phyloP scores from a whole-genome alignment of 1,140 invertebrate species.

The honey bee (Apis mellifera) region Amel_HAv3.1 CM009943.2:6917501-6918000 shows the following conservation, averaged over 20 bases:
- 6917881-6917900: constrained; percentile 3
- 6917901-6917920: not conserved
- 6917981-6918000: constrained; percentile 75
- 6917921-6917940: constrained; percentile 4
- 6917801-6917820: constrained; percentile 66
- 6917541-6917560: constrained; percentile 67
- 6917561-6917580: constrained; percentile 56
- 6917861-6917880: constrained; percentile 12
- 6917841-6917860: constrained; percentile 52
- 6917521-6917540: constrained; percentile 63
- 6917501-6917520: constrained; percentile 52
- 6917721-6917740: constrained; percentile 73
- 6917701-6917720: constrained; percentile 40
- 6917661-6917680: constrained; percentile 47
- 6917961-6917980: constrained; percentile 75
- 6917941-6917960: constrained; percentile 34
- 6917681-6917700: constrained; percentile 33
- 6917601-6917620: constrained; percentile 36
- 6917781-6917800: constrained; percentile 78
- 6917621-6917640: constrained; percentile 14
- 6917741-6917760: constrained; percentile 75
- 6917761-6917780: constrained; percentile 76
- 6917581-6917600: constrained; percentile 65
- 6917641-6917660: not conserved
- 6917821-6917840: constrained; percentile 72